Evolutionary conservation across 2,888 invertebrate genomes (phyloP), one percentile per base, ranked within the genome.

Genomic region (Sinohyriopsis cumingii): DNA sequence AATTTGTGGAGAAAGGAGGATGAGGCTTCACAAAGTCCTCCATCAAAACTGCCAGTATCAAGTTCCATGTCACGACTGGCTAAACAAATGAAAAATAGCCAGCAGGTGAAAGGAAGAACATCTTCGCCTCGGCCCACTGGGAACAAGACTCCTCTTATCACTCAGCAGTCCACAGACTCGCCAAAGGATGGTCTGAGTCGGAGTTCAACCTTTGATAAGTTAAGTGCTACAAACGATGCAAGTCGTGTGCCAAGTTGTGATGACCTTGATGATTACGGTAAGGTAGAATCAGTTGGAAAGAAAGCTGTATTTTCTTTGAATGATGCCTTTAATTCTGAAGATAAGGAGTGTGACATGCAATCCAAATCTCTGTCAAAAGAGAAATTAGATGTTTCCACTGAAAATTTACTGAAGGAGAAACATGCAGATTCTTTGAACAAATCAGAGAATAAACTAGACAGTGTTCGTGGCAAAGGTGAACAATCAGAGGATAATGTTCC

Each of bases 1-100:
- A 94, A 93, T 83, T 89, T 95, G 22, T 95, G 95, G 95, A 95
- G 94, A 84, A 94, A 93, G 86, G 94, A 94, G 20, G 79, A 79
- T 12, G 74, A 70, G 65, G 72, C 65, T n/a, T 69, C 72, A 22
- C 77, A 75, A 63, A 53, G 74, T 6, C 67, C 64, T 9, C 72
- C 67, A 12, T 83, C 84, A 15, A 80, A 79, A 72, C 72, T 83
- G 3, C 82, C 84, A 6, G 75, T 82, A 15, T 79, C 80, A 6
- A 78, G 78, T 54, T 57, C 72, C 1, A 73, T 45, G 45, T 45
- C 45, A 15, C 45, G 45, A 45, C 45, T 15, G 15, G 45, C 45
- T 45, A 45, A 45, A 45, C 45, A 45, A 45, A 45, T 45, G 45
- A 45, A 45, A 45, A 45, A 45, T 45, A 45, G 15, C 12, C 45